Conservation (phyloP, 2,797 vertebrate species). For the Taenioides sp. region DNA sequence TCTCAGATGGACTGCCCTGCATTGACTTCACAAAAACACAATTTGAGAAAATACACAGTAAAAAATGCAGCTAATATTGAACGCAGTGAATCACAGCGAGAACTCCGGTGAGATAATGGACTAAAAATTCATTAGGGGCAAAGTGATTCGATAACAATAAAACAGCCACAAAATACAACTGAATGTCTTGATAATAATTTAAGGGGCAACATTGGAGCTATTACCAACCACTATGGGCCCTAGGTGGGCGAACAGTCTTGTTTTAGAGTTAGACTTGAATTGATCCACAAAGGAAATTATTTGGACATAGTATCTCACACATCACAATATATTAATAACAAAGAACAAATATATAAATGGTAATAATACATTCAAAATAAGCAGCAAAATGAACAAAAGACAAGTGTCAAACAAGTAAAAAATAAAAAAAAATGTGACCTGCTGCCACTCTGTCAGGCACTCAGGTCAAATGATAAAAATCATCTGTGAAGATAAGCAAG, state of each 20-base stretch:
- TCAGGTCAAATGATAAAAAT: too few species aligned
- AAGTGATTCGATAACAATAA: not conserved
- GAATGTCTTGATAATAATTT: not conserved
- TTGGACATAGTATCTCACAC: too few species aligned
- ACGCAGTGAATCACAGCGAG: not conserved
- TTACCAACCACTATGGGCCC: not conserved
- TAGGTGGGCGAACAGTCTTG: not conserved
- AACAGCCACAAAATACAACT: not conserved
- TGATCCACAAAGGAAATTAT: too few species aligned
- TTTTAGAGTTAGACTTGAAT: too few species aligned
- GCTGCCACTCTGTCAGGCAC: too few species aligned
- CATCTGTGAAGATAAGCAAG: too few species aligned
- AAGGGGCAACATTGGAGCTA: not conserved
- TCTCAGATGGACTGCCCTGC: conserved; percentile 35
- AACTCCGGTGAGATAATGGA: not conserved
- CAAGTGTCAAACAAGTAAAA: too few species aligned
- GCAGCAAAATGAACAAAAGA: too few species aligned
- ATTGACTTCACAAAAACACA: conserved; percentile 19
- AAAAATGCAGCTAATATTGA: conserved; percentile 1
- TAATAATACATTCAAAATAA: too few species aligned
- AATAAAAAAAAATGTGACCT: too few species aligned
- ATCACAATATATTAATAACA: too few species aligned
- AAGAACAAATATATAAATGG: too few species aligned
- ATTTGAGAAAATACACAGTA: conserved; percentile 14
- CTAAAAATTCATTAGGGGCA: not conserved